Evolutionary conservation across 2,797 vertebrate genomes (phyloP).

Genomic region (Arctocebus calabarensis): DNA sequence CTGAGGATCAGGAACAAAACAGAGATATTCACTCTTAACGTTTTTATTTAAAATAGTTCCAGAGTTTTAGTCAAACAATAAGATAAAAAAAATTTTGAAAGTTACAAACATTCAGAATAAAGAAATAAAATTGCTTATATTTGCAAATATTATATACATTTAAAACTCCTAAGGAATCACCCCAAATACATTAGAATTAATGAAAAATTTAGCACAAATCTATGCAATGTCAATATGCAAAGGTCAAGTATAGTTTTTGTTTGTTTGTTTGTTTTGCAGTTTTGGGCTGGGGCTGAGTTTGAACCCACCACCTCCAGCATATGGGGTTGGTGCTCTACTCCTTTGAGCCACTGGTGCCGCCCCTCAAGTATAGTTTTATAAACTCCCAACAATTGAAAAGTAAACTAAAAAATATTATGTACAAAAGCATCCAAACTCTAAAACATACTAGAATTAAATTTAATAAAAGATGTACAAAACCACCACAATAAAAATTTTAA

Average conservation of each 20-base stretch:
- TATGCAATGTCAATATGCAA: not conserved
- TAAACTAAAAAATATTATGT: not conserved
- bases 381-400: not conserved
- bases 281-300: too few species aligned
- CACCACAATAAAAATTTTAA: not conserved
- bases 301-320: too few species aligned
- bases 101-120: not conserved
- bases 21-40: not conserved
- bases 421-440: not conserved
- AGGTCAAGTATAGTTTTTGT: not conserved
- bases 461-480: not conserved
- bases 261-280: too few species aligned
- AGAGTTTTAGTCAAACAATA: not conserved
- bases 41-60: not conserved
- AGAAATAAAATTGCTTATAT: not conserved
- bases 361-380: not conserved
- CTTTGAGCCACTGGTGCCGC: too few species aligned
- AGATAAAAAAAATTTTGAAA: not conserved
- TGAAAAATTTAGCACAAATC: not conserved
- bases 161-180: not conserved
- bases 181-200: not conserved
- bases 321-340: too few species aligned
- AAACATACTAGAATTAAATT: not conserved
- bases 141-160: not conserved
- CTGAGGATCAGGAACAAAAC: not conserved